A percentile compares a stretch with the other conserved stretches of the same genome.
Evolutionary conservation across 1,140 invertebrate species (phyloP).

Genomic region (Meloidogyne hapla): DNA sequence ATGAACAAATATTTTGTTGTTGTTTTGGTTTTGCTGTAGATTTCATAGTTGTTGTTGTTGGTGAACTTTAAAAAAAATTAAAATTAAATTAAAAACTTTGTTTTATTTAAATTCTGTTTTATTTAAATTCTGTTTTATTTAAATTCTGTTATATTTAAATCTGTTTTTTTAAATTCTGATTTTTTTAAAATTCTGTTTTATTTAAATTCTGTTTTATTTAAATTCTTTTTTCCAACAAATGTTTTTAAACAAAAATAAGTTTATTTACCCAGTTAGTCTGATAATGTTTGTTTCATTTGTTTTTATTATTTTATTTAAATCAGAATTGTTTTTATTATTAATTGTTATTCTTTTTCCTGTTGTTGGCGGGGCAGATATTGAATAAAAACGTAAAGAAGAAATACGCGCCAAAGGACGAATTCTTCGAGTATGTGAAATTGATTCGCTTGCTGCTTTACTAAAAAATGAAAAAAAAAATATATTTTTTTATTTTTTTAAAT

Average conservation of each 20-base stretch:
- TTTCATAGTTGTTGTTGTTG: slow-evolving; percentile 21
- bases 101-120: no score
- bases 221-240: no score
- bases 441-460: slow-evolving; percentile 18
- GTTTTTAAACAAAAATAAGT: no score
- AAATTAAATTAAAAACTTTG: not conserved
- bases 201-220: no score
- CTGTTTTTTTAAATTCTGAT: no score
- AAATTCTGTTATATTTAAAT: no score
- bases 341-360: slow-evolving; percentile 13
- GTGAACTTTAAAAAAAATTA: not conserved
- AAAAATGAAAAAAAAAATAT: not conserved
- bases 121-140: no score
- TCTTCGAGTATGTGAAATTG: not conserved
- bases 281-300: no score
- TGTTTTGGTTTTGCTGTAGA: slow-evolving; percentile 34
- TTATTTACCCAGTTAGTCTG: no score
- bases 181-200: no score
- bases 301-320: no score
- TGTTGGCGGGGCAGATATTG: not conserved
- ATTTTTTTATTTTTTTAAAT: not conserved
- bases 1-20: slow-evolving; percentile 31
- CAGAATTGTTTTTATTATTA: slow-evolving; percentile 18
- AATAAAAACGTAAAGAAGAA: not conserved
- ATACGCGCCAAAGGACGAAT: not conserved